These are phyloP conservation scores for Peucedramus taeniatus DNA, from an alignment of 2,113 vertebrate species.

Conservation along the genomic window DNA sequence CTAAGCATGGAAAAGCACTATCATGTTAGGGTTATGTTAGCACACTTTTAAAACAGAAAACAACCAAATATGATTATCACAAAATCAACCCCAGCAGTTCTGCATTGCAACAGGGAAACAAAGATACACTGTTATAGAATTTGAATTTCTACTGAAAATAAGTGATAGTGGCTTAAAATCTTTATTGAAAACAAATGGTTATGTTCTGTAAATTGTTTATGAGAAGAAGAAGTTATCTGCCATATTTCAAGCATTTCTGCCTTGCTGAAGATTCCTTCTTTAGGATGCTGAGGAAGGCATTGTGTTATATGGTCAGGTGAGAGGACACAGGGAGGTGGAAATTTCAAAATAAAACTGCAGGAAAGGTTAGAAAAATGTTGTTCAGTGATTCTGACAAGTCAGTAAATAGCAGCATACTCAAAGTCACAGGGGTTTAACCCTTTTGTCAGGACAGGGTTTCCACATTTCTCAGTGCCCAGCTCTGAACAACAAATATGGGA, in stretches of 20 bases:
- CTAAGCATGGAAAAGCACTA: background rate
- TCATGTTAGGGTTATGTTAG: background rate
- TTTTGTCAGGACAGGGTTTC: background rate
- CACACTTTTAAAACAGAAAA: background rate
- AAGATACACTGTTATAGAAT: background rate
- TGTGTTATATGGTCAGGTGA: background rate
- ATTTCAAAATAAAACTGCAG: background rate
- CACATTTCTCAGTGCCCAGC: background rate
- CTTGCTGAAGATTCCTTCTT: background rate
- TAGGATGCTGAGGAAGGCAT: background rate
- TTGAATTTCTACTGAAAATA: background rate
- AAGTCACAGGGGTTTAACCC: background rate
- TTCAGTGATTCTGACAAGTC: background rate
- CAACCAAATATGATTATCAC: background rate
- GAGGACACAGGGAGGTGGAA: background rate
- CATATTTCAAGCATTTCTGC: background rate
- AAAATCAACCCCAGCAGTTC: background rate
- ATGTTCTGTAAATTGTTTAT: background rate
- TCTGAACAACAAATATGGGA: background rate
- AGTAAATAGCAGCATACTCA: background rate
- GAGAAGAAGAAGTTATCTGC: background rate
- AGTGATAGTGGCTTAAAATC: background rate
- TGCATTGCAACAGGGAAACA: background rate
- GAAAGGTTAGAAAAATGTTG: background rate
- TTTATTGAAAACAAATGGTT: background rate